phyloP scores from a whole-genome alignment of 2,113 vertebrate species.

The Todiramphus chloris region DNA sequence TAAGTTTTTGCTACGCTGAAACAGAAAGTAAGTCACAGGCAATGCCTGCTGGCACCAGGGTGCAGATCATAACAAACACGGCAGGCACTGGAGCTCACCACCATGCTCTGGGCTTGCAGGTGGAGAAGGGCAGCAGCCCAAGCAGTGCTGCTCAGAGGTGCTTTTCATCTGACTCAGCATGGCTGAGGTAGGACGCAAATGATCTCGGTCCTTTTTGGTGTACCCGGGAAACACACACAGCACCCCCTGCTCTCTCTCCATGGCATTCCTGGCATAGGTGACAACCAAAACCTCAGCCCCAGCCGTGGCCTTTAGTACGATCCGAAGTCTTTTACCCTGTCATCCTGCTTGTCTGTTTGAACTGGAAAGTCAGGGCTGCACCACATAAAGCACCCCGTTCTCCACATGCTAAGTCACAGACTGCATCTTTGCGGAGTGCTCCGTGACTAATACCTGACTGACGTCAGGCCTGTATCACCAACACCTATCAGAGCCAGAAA shows the following conservation, averaged over 20 bases:
- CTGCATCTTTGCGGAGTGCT: background rate
- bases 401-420: background rate
- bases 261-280: fast-evolving
- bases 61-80: fast-evolving
- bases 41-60: background rate
- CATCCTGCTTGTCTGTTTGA: background rate
- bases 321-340: background rate
- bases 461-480: background rate
- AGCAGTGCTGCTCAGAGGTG: background rate
- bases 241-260: background rate
- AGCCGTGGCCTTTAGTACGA: background rate
- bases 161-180: background rate
- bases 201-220: background rate
- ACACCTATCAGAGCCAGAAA: background rate
- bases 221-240: background rate
- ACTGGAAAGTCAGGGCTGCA: background rate
- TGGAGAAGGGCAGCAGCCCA: background rate
- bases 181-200: fast-evolving
- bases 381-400: fast-evolving
- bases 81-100: background rate
- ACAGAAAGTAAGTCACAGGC: background rate
- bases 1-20: background rate
- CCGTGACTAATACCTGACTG: background rate
- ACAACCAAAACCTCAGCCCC: background rate
- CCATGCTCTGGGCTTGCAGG: background rate